phyloP scores from a whole-genome alignment of 2,888 invertebrate genomes.

The Cremastinae sp. region DNA sequence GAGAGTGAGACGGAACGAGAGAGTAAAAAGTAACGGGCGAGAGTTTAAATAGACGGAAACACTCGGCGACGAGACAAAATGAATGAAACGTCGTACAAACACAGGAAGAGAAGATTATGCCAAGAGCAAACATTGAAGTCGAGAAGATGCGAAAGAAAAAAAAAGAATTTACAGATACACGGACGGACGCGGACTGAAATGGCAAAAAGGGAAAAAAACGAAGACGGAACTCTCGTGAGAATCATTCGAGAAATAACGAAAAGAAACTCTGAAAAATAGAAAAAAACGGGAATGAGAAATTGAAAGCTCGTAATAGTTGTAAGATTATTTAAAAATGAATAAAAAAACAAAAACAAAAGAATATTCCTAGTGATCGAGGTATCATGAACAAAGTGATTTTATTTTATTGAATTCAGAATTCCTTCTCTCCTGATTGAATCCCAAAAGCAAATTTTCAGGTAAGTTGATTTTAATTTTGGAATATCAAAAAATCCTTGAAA shows the following conservation, averaged over 20 bases:
- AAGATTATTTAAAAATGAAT: constrained; percentile 78
- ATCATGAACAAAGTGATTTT: constrained; percentile 55
- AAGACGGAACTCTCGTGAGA: constrained; percentile 60
- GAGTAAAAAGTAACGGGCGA: constrained; percentile 26
- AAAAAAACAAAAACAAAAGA: constrained; percentile 61
- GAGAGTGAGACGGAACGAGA: constrained; percentile 4
- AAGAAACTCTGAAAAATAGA: constrained; percentile 20
- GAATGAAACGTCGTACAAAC: constrained; percentile 45
- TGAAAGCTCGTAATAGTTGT: constrained; percentile 71
- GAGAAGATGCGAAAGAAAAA: too few relatives aligned
- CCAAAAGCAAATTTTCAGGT: too few relatives aligned
- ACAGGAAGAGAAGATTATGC: constrained; percentile 31
- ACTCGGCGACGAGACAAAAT: constrained; percentile 60
- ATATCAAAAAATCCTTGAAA: background rate
- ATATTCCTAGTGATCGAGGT: constrained; percentile 75
- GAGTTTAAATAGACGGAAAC: constrained; percentile 47
- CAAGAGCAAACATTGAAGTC: constrained; percentile 30
- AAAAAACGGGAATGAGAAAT: constrained; percentile 7
- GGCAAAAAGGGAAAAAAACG: constrained; percentile 13
- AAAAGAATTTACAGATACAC: constrained; percentile 13
- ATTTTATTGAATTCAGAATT: constrained; percentile 31
- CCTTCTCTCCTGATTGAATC: background rate
- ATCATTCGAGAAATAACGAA: constrained; percentile 12
- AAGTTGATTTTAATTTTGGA: too few relatives aligned
- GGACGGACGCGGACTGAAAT: constrained; percentile 35